Evolutionary conservation across 2,113 vertebrate genomes (phyloP), one percentile per base, ranked within the genome.

Genomic region (Brevimyrus niger): DNA sequence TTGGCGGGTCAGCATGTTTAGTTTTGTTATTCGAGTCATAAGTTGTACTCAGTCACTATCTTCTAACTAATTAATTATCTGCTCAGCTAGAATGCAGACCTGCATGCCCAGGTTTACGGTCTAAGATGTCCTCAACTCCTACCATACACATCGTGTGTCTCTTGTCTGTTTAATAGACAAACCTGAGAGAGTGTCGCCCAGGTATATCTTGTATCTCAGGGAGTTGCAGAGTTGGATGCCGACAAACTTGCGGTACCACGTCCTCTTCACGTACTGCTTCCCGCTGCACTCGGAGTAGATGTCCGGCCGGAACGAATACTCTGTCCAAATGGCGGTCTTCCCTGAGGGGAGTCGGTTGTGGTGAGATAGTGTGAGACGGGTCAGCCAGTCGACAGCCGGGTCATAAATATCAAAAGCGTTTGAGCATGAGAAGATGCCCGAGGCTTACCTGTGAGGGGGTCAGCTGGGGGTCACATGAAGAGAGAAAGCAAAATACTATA

Each of bases 241-340:
- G 0, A 99, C 98, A 90, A 99, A 99, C 93, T 99, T 99, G 89
- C 98, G 97, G 93, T 99, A 99, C 98, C 98, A 99, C 0, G 98
- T 99, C 89, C 98, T 96, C 95, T 99, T 99, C 35, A 99, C 97
- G 0, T 96, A 99, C 92, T 98, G 97, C 88, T 97, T 98, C 69
- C 98, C 98, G 51, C 96, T 97, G 91, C 98, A 99, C 93, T 98
- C 98, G 0, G 98, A 99, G 91, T 97, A 97, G 1, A 95, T 93
- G 93, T 99, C 98, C 0, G 97, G 96, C 90, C 96, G 96, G 90
- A 99, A 99, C 15, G 96, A 96, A 88, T 98, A 98, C 95, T 98
- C 96, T 0, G 98, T 99, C 98, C 98, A 99, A 93, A 99, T 99
- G 73, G 98, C 98, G 87, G 98, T 97, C 94, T 98, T 99, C 90